Evolutionary conservation across 2,888 invertebrate genomes (phyloP), one percentile per base, ranked within the genome.

Genomic region (Synergus japonicus): DNA sequence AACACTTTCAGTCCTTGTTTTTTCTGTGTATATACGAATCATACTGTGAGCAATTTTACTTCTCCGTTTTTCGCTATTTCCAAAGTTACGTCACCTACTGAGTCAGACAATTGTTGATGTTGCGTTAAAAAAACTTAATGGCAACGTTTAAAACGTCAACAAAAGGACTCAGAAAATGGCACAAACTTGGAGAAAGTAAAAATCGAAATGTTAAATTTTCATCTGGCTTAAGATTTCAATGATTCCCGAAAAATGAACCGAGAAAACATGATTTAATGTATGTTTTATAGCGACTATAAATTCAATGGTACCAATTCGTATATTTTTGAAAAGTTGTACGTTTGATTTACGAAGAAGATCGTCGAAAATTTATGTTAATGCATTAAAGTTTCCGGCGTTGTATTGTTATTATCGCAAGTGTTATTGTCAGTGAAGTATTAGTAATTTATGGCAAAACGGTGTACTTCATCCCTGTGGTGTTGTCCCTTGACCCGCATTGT

Each of bases 401-500:
- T 79, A 83, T 81, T 80, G 82, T 83, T 81, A 84, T 82, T 82
- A 84, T 82, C 83, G 80, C 76, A 81, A 79, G 63, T 79, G 79
- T 80, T 77, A 81, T 82, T 80, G 81, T 80, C 77, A 78, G 78
- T 80, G 76, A 73, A 80, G 78, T 79, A 81, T 82, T 81, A 79
- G 83, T 79, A 82, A 82, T 84, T 83, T 83, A 85, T 84, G 80
- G 81, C 79, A 78, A 78, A 82, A 81, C 64, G 58, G 46, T 76
- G 78, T 7, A 9, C 76, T 82, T 79, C 77, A 81, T 79, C 82
- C 79, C 29, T 81, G 78, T 67, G 79, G 76, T 76, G 79, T 76
- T 82, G 77, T 81, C 85, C 83, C 84, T 86, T 85, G 84, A 85
- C 83, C 83, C 78, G 85, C 83, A 88, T 87, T 88, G 87, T 87